phyloP scores from a whole-genome alignment of 37 sponge, comb jelly and placozoan genomes.

The Cladorhizidae sp. region DNA sequence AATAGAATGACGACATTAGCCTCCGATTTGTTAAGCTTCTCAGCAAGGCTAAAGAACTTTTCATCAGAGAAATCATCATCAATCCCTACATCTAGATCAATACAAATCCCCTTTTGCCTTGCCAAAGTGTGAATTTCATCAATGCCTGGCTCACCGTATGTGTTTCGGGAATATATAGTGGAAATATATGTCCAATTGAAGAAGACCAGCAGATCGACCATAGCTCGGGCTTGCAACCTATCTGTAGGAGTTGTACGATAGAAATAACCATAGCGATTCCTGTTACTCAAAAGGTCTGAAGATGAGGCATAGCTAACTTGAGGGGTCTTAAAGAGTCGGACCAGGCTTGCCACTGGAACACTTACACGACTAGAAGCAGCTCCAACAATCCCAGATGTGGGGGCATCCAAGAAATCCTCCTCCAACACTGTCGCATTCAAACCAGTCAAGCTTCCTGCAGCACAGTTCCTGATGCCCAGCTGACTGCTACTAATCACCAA shows the following conservation, averaged over 20 bases:
- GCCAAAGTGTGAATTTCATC: conserved; percentile 37
- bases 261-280: conserved; percentile 78
- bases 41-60: conserved; percentile 16
- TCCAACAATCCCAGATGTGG: conserved; percentile 73
- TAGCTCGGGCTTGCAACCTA: conserved; percentile 80
- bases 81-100: conserved; percentile 45
- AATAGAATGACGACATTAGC: conserved; percentile 67
- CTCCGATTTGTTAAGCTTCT: conserved; percentile 9
- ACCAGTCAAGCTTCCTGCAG: neutral
- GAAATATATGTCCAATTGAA: conserved; percentile 79
- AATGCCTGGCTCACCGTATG: conserved; percentile 70
- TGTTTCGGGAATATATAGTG: conserved; percentile 44
- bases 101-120: conserved; percentile 43
- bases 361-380: conserved; percentile 73
- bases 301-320: conserved; percentile 91
- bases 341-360: conserved; percentile 72
- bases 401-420: neutral
- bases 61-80: conserved; percentile 1
- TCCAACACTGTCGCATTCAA: neutral
- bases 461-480: conserved; percentile 37
- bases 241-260: conserved; percentile 88
- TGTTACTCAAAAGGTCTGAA: conserved; percentile 72
- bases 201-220: conserved; percentile 62
- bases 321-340: conserved; percentile 71
- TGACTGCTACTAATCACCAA: conserved; percentile 58